phyloP scores from a whole-genome alignment of 2,797 vertebrate species.

The Darevskia mixta region DNA sequence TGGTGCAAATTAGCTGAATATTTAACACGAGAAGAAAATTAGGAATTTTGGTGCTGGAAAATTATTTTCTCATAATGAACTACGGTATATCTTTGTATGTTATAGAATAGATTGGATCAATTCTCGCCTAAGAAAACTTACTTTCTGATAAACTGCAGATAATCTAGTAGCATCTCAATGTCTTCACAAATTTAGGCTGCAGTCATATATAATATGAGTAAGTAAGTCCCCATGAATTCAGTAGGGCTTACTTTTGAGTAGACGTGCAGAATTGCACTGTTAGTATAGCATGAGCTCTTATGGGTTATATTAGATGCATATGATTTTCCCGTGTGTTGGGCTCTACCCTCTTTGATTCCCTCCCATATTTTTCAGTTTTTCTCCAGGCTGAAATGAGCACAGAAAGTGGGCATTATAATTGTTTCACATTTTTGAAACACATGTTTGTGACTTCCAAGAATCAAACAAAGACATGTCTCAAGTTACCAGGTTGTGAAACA shows the following conservation, averaged over 20 bases:
- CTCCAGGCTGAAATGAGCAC: neutral
- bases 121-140: neutral
- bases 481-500: neutral
- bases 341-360: neutral
- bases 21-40: neutral
- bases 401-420: neutral
- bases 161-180: neutral
- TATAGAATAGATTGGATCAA: neutral
- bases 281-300: too few species aligned
- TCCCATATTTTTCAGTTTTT: neutral
- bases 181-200: neutral
- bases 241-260: neutral
- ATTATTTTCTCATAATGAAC: neutral
- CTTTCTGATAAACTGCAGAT: neutral
- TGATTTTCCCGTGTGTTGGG: neutral
- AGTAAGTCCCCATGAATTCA: neutral
- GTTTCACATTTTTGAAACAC: neutral
- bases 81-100: neutral
- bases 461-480: neutral
- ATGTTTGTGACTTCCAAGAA: neutral
- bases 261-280: neutral
- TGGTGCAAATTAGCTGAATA: constrained; percentile 2
- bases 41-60: neutral
- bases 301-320: too few species aligned
- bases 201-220: neutral